These are phyloP conservation scores for Leguminivora glycinivorella DNA, from an alignment of 1,140 invertebrate genomes.

Conservation along the genomic window DNA sequence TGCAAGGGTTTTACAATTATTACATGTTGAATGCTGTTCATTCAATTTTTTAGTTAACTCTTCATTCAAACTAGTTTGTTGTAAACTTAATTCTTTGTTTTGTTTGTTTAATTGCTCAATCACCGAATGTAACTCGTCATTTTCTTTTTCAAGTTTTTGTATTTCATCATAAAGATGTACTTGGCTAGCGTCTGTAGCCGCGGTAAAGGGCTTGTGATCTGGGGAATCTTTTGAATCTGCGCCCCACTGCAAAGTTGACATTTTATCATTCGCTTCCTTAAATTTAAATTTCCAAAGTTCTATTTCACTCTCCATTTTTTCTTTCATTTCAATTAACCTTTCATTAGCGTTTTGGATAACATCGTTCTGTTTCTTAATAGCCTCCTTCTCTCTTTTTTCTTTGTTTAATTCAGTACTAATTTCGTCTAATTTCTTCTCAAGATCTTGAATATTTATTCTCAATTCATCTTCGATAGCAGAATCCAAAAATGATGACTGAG, in stretches of 20 bases:
- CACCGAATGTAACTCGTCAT: conserved; percentile 85
- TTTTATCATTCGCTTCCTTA: conserved; percentile 82
- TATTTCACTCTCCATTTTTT: conserved; percentile 86
- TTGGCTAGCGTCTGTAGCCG: conserved; percentile 24
- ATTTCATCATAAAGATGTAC: conserved; percentile 78
- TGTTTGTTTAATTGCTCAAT: conserved; percentile 74
- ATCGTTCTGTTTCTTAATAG: conserved; percentile 85
- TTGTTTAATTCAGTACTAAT: conserved; percentile 79
- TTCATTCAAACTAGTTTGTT: conserved; percentile 44
- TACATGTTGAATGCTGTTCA: conserved; percentile 30
- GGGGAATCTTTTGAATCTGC: conserved; percentile 53
- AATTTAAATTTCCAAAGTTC: conserved; percentile 85
- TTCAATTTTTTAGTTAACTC: conserved; percentile 47
- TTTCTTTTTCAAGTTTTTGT: conserved; percentile 83
- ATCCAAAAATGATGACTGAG: conserved; percentile 83
- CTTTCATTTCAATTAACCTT: conserved; percentile 87
- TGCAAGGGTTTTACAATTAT: conserved; percentile 42
- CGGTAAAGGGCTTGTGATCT: conserved; percentile 33
- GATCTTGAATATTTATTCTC: conserved; percentile 81
- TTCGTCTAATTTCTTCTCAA: conserved; percentile 84
- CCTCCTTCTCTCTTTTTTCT: conserved; percentile 83
- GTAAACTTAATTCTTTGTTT: conserved; percentile 54
- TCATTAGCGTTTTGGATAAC: conserved; percentile 88
- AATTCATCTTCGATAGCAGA: conserved; percentile 88
- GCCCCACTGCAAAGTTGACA: conserved; percentile 82